Evolutionary conservation across 2,797 vertebrate genomes (phyloP).

Genomic region (Ataeniobius toweri): DNA sequence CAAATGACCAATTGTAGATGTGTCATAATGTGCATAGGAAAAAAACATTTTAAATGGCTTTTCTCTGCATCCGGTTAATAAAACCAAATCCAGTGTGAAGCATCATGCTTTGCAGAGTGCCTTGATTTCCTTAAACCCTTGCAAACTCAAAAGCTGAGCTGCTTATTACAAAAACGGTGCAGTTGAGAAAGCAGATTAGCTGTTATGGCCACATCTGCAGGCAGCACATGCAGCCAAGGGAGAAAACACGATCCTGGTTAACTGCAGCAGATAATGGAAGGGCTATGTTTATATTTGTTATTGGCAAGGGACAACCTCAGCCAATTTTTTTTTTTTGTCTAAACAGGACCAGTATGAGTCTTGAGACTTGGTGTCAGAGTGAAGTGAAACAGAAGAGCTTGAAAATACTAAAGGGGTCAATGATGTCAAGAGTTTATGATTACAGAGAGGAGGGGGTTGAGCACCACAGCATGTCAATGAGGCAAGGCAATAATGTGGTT

Average conservation of each 20-base stretch:
- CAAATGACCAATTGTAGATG: background rate
- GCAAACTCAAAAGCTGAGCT: constrained; percentile 61
- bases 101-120: constrained; percentile 41
- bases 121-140: constrained; percentile 66
- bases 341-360: constrained; percentile 47
- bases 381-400: constrained; percentile 54
- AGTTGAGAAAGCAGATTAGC: constrained; percentile 75
- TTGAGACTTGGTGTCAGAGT: constrained; percentile 42
- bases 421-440: constrained; percentile 61
- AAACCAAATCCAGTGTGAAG: constrained; percentile 16
- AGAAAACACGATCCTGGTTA: constrained; percentile 61
- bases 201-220: constrained; percentile 71
- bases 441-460: constrained; percentile 39
- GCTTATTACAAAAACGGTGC: constrained; percentile 51
- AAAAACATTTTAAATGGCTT: constrained; percentile 26
- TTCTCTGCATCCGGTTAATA: constrained; percentile 21
- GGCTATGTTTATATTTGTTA: constrained; percentile 76
- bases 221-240: constrained; percentile 56
- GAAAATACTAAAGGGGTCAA: constrained; percentile 53
- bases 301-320: constrained; percentile 56
- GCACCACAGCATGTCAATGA: constrained; percentile 35
- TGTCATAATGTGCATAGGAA: background rate
- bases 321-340: constrained; percentile 29
- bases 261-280: constrained; percentile 58
- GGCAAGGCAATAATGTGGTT: constrained; percentile 43